phyloP scores from a whole-genome alignment of 1,140 invertebrate genomes.

The Tetranychus cinnabarinus region DNA sequence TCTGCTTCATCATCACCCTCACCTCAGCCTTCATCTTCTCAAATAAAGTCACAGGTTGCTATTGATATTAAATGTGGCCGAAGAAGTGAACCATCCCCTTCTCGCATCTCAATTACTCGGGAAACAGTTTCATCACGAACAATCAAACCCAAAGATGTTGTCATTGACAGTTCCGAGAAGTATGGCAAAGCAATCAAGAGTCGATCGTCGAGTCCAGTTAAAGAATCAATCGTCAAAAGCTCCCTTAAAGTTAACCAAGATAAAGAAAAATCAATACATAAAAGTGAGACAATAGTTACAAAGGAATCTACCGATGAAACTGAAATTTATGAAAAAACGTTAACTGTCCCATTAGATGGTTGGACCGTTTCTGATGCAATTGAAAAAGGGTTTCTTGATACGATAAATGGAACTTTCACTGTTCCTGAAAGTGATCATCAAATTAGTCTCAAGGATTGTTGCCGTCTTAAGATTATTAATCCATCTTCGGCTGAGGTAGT shows the following conservation, averaged over 20 bases:
- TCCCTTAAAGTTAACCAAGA: not conserved
- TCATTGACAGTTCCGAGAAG: not conserved
- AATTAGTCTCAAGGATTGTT: constrained; percentile 26
- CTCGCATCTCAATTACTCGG: not conserved
- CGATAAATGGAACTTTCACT: constrained; percentile 42
- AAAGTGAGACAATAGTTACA: too few relatives aligned
- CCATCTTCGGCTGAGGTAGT: constrained; percentile 1
- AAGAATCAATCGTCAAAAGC: not conserved
- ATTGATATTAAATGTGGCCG: not conserved
- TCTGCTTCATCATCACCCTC: too few relatives aligned
- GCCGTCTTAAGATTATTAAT: constrained; percentile 24
- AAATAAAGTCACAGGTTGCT: too few relatives aligned
- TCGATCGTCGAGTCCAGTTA: not conserved
- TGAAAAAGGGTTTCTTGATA: constrained; percentile 40
- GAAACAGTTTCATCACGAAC: not conserved
- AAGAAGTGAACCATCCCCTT: not conserved
- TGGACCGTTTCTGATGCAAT: constrained; percentile 43
- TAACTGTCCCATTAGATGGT: not conserved
- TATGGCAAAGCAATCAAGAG: not conserved
- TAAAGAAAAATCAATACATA: too few relatives aligned
- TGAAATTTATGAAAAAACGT: not conserved
- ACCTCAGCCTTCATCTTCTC: too few relatives aligned
- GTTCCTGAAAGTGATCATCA: constrained; percentile 30
- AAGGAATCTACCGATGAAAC: too few relatives aligned
- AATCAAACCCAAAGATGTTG: not conserved